Base-by-base conservation (phyloP, 2,888 invertebrate species). In the Thymelicus lineola region DNA sequence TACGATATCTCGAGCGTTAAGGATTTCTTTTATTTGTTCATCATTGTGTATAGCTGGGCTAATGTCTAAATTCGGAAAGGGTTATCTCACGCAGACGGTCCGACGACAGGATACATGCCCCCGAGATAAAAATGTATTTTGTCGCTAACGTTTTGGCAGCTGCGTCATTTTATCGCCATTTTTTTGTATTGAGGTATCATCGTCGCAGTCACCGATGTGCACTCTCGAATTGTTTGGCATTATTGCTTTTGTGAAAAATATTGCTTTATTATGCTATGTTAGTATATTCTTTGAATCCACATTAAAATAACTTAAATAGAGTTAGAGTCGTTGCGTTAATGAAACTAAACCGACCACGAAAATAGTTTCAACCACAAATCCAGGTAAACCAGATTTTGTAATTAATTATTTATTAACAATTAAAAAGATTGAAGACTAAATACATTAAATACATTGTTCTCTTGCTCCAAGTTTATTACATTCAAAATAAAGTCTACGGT, bases 1-100 rank as follows among this genome's bases (percentile, higher is more conserved):
- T 84, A 85, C 82, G 82, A 80, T 80, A 77, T 79, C 79, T 78
- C 64, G 73, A 74, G 70, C 73, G 74, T 61, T 69, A 66, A 65
- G 55, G 66, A 74, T 72, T 73, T 73, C 71, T 72, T 79, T 78
- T 79, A 73, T 76, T 78, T 77, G 71, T 80, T 59, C 65, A 71
- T 75, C 75, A 78, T 81, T 81, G 48, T 79, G 76, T 72, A 42
- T 42, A 72, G 58, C 71, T 74, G 78, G 77, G 77, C 79, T 77
- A 81, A 88, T 80, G 84, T 87, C 89, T 89, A 87, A 88, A 89
- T 89, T 80, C 81, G 73, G 73, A 63, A 75, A 74, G 80, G 77
- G 75, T 79, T 86, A 86, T 87, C 87, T 88, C 85, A 80, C 61
- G 61, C 74, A 72, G 79, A 82, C 80, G 76, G 80, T 76, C 77